These are phyloP conservation scores for Petrocephalus schoutedeni DNA, from an alignment of 2,797 vertebrate genomes.

Conservation along the genomic window DNA sequence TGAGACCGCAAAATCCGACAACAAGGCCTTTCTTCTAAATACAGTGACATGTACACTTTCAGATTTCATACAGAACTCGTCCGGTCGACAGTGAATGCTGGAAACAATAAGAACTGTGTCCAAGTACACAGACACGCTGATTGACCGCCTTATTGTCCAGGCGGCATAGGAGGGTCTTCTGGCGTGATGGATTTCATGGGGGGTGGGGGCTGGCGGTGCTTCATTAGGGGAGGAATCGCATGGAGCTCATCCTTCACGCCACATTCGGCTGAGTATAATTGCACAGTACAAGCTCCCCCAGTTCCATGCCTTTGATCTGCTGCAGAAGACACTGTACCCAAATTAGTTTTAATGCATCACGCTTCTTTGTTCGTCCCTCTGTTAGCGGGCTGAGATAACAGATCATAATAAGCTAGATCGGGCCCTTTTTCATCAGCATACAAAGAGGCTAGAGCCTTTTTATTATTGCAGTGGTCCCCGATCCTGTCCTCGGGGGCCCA, in stretches of 20 bases:
- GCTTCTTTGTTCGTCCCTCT: background rate
- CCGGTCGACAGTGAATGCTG: background rate
- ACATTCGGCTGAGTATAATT: slow-evolving; percentile 29
- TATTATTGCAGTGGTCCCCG: background rate
- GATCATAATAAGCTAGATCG: slow-evolving; percentile 34
- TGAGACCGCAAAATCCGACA: background rate
- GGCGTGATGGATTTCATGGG: background rate
- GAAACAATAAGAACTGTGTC: background rate
- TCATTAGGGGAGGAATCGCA: slow-evolving; percentile 13
- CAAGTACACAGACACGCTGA: background rate
- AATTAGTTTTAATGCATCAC: slow-evolving; percentile 40
- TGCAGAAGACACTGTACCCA: slow-evolving; percentile 33
- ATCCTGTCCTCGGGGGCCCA: background rate
- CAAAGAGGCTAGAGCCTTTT: slow-evolving; percentile 23
- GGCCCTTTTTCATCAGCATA: slow-evolving; percentile 28
- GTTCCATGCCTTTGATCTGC: slow-evolving; percentile 33
- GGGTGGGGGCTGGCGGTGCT: background rate
- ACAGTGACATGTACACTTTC: background rate
- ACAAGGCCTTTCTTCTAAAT: background rate
- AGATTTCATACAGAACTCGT: background rate
- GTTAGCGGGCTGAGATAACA: slow-evolving; percentile 13
- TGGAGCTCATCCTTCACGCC: slow-evolving; percentile 9
- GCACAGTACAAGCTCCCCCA: slow-evolving; percentile 30
- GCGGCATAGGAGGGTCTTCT: background rate
- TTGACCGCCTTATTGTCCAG: background rate